Percentiles rank a stretch among this genome's conserved stretches.
phyloP scores from a whole-genome alignment of 2,113 vertebrate genomes.

The Marmota monax region DNA sequence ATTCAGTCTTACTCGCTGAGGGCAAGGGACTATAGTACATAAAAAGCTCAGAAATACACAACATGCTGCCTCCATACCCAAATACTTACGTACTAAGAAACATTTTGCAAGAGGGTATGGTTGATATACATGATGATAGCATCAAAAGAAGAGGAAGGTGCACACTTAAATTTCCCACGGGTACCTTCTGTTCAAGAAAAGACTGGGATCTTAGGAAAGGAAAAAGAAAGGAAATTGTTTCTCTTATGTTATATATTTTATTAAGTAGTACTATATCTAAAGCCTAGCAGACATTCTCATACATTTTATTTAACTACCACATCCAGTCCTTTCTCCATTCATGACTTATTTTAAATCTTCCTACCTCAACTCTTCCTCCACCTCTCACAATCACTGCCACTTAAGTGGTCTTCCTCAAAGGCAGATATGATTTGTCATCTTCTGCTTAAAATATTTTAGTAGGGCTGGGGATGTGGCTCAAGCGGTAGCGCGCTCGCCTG shows the following conservation, averaged over 20 bases:
- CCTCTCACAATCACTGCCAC: background rate
- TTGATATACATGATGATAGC: background rate
- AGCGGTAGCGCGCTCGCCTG: too few relatives aligned
- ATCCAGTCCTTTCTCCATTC: background rate
- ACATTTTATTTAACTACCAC: background rate
- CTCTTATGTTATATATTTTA: background rate
- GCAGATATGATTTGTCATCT: background rate
- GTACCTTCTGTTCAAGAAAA: background rate
- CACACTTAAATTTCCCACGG: background rate
- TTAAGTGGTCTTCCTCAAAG: slow-evolving; percentile 7
- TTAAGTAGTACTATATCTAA: background rate
- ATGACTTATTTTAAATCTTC: background rate
- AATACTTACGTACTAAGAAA: background rate
- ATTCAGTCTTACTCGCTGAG: background rate
- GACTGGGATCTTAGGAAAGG: background rate
- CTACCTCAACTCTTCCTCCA: background rate
- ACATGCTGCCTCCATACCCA: background rate
- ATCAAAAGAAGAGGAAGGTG: background rate
- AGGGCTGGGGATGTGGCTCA: too few relatives aligned
- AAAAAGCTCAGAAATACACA: background rate
- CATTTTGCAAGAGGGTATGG: background rate
- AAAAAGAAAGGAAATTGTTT: background rate
- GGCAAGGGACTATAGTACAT: background rate
- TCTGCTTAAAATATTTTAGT: slow-evolving; percentile 16
- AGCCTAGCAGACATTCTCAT: background rate